Evolutionary conservation across 1,140 invertebrate species (phyloP).

Genomic region (Neodiprion virginianus): DNA sequence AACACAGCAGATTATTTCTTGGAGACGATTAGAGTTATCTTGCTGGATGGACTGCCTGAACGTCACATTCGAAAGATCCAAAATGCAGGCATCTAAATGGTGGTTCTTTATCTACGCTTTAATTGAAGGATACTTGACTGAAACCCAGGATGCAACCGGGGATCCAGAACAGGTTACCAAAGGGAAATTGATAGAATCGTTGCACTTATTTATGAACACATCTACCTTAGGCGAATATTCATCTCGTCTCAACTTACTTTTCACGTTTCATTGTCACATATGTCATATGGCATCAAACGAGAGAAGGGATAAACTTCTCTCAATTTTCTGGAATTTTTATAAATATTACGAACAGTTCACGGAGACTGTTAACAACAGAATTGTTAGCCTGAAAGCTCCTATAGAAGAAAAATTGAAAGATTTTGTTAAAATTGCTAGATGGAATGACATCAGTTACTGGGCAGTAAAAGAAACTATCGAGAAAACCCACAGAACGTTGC

Average conservation of each 20-base stretch:
- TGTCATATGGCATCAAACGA: constrained; percentile 60
- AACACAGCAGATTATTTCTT: constrained; percentile 84
- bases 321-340: constrained; percentile 85
- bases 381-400: constrained; percentile 73
- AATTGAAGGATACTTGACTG: constrained; percentile 59
- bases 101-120: constrained; percentile 89
- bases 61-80: constrained; percentile 68
- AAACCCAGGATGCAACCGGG: constrained; percentile 9
- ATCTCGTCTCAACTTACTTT: constrained; percentile 78
- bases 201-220: constrained; percentile 86
- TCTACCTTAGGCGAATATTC: constrained; percentile 86
- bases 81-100: constrained; percentile 76
- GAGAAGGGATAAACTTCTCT: constrained; percentile 66
- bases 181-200: constrained; percentile 55
- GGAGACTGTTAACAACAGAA: constrained; percentile 66
- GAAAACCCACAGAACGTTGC: constrained; percentile 86
- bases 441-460: constrained; percentile 96
- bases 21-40: constrained; percentile 90
- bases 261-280: constrained; percentile 79
- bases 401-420: constrained; percentile 93
- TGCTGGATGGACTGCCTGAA: constrained; percentile 84
- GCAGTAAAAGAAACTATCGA: constrained; percentile 87
- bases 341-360: constrained; percentile 86
- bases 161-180: constrained; percentile 30
- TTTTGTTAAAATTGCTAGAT: constrained; percentile 94